Evolutionary conservation across 2,113 vertebrate species (phyloP).

Genomic region (Ochotona princeps): DNA sequence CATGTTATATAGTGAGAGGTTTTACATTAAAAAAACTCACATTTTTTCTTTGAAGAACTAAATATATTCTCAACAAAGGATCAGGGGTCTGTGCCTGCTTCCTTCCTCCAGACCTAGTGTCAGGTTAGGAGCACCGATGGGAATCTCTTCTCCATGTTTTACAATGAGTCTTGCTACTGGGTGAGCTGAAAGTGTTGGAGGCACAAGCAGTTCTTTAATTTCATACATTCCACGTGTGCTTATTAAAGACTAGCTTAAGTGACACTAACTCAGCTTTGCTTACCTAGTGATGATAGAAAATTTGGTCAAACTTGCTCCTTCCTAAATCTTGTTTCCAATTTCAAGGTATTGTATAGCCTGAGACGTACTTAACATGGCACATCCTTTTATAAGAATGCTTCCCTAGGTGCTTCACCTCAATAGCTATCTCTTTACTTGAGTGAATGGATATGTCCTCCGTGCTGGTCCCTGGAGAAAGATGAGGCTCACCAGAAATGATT

Average conservation of each 20-base stretch:
- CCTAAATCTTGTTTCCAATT: background rate
- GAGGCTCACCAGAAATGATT: constrained; percentile 65
- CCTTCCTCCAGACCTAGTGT: background rate
- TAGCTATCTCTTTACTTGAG: background rate
- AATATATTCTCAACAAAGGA: background rate
- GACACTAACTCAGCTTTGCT: background rate
- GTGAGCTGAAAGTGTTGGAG: background rate
- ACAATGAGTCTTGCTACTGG: background rate
- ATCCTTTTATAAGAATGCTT: background rate
- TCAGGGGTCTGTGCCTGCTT: rapidly evolving
- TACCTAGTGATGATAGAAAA: background rate
- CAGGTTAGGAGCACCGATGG: background rate
- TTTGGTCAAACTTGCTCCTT: background rate
- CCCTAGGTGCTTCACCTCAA: background rate
- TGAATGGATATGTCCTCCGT: constrained; percentile 26
- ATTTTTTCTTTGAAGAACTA: background rate
- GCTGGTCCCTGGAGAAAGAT: constrained; percentile 39
- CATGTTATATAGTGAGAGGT: background rate
- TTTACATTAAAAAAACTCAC: background rate
- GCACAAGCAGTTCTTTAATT: too few relatives aligned
- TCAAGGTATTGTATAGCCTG: background rate
- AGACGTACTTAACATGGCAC: background rate
- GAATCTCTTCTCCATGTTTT: background rate
- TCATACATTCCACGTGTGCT: rapidly evolving
- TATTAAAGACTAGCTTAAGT: background rate